Base-by-base conservation (phyloP, 2,888 invertebrate species). In the Oligia strigilis region DNA sequence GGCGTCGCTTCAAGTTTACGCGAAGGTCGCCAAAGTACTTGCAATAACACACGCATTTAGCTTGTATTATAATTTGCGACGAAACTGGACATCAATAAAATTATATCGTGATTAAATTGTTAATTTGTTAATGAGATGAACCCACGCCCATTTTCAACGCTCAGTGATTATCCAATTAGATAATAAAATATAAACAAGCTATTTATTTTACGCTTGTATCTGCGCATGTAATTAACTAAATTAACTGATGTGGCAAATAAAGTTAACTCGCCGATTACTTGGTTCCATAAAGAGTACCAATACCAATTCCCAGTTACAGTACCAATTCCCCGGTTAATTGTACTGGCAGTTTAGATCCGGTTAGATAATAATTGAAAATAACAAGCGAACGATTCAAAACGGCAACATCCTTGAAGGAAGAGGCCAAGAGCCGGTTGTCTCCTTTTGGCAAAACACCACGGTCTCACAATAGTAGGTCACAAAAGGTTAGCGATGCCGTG, bases 1-100 rank as follows among this genome's bases (percentile, higher is more conserved):
- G 96, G 96, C 90, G 95, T 92, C 60, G 78, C 85, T 90, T 87
- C 94, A 95, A 95, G 95, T 93, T 92, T 93, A 91, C 75, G 43
- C 87, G 92, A 95, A 96, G 95, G 95, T 95, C 93, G 87, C 83
- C 62, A 77, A 82, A 81, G 82, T 85, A 84, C 80, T 66, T 79
- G 60, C 75, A 77, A 43, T 46, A 67, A 77, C 70, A 80, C 77
- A 85, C 66, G 70, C 78, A 75, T 6, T 46, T 62, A 80, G 70
- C 72, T 69, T 78, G 79, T 82, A 82, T 82, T 49, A 64, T 69
- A 80, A 74, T 79, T 77, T 69, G 60, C 66, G 78, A 79, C 71
- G 23, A 85, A 87, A 87, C 75, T 78, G 83, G 77, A 77, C 76
- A 72, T 84, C 84, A 82, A 89, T 87, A 87, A 90, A 88, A 87